phyloP scores from a whole-genome alignment of 2,797 vertebrate genomes.

The Hipposideros larvatus region DNA sequence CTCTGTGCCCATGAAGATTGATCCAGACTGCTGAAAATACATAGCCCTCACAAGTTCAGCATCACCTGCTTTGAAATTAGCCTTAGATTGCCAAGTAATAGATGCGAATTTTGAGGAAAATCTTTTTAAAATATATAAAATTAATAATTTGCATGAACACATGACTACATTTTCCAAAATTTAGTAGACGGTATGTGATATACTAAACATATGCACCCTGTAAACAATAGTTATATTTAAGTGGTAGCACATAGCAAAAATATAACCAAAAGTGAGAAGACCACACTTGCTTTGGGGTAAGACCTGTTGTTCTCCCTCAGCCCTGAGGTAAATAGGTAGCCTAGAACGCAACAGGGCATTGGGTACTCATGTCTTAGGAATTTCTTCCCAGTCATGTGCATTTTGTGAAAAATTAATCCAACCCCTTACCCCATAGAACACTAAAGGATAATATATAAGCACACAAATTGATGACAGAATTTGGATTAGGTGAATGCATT shows the following conservation, averaged over 20 bases:
- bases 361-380: constrained; percentile 81
- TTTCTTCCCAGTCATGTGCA: constrained; percentile 80
- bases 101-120: constrained; percentile 83
- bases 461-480: constrained; percentile 80
- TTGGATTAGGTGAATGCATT: constrained; percentile 54
- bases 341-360: constrained; percentile 87
- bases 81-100: constrained; percentile 86
- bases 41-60: constrained; percentile 78
- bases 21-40: constrained; percentile 85
- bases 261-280: constrained; percentile 80
- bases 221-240: constrained; percentile 88
- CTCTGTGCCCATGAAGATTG: constrained; percentile 86
- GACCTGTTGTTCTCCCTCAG: constrained; percentile 75
- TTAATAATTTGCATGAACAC: constrained; percentile 89
- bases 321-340: constrained; percentile 83
- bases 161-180: constrained; percentile 87
- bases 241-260: constrained; percentile 86
- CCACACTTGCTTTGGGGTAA: constrained; percentile 83
- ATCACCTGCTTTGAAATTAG: constrained; percentile 87
- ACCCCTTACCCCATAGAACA: constrained; percentile 59
- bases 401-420: constrained; percentile 76
- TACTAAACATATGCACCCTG: constrained; percentile 86
- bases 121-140: constrained; percentile 63
- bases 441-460: constrained; percentile 78
- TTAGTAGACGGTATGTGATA: constrained; percentile 86